phyloP scores from a whole-genome alignment of 2,113 vertebrate species.

The Trochalopteron elliotii region DNA sequence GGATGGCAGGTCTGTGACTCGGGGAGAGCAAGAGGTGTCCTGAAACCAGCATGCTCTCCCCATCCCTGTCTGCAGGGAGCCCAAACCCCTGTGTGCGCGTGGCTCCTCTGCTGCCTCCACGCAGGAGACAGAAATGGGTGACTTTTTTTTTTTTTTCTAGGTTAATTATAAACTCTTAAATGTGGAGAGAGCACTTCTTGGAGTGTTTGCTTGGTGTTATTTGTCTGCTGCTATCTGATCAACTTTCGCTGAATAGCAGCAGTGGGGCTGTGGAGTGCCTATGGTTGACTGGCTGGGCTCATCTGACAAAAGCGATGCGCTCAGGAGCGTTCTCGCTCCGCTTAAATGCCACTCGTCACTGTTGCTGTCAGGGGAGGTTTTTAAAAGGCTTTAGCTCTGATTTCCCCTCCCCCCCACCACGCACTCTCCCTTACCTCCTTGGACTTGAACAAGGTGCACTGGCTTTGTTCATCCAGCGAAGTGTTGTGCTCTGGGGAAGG shows the following conservation, averaged over 20 bases:
- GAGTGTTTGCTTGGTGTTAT: constrained; percentile 33
- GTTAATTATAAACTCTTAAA: constrained; percentile 37
- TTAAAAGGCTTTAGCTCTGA: not conserved
- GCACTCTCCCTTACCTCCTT: not conserved
- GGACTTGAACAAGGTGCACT: not conserved
- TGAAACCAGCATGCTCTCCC: not conserved
- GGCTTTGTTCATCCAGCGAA: not conserved
- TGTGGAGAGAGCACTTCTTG: not conserved
- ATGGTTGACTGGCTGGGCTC: constrained; percentile 44
- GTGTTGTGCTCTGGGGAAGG: rapidly evolving
- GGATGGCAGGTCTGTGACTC: not conserved
- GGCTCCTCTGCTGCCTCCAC: rapidly evolving
- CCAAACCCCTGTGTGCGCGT: rapidly evolving
- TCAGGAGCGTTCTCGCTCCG: not conserved
- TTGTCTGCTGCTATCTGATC: constrained; percentile 60
- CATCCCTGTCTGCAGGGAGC: not conserved
- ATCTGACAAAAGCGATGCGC: constrained; percentile 14
- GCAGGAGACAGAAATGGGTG: not conserved
- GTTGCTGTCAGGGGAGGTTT: not conserved
- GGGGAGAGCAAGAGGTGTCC: not conserved
- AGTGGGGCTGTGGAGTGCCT: not conserved
- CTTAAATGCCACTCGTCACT: not conserved
- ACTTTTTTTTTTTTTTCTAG: too few relatives aligned
- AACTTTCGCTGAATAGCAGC: constrained; percentile 34
- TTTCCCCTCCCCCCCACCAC: rapidly evolving